A percentile compares a stretch with the other conserved stretches of the same genome.
These are phyloP conservation scores for Scatophagus argus DNA, from an alignment of 2,113 vertebrate species.

Conservation along the genomic window DNA sequence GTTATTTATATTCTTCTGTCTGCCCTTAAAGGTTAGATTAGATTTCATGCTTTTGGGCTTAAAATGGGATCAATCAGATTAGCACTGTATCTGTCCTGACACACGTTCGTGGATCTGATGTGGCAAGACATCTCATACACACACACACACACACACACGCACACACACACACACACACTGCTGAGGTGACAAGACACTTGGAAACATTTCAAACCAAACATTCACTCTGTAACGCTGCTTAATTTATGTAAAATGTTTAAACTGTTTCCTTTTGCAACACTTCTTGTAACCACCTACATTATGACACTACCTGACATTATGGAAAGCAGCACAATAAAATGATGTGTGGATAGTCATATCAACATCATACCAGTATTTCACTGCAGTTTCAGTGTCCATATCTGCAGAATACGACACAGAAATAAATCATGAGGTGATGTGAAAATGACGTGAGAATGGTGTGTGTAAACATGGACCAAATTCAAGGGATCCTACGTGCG, in stretches of 20 bases:
- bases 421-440: no score
- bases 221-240: conserved; percentile 34
- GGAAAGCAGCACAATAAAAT: background rate
- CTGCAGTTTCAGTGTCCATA: no score
- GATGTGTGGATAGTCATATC: no score
- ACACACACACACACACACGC: conserved; percentile 20
- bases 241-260: background rate
- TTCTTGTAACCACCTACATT: background rate
- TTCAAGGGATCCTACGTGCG: background rate
- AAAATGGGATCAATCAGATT: conserved; percentile 45
- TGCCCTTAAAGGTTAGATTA: conserved; percentile 54
- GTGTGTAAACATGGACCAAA: background rate
- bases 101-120: conserved; percentile 41
- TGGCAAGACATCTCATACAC: conserved; percentile 35
- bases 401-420: no score
- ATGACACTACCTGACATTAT: background rate
- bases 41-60: conserved; percentile 49
- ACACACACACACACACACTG: background rate
- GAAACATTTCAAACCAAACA: conserved; percentile 48
- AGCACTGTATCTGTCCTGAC: conserved; percentile 50
- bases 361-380: no score
- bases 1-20: conserved; percentile 58
- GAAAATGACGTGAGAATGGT: no score
- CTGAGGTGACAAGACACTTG: conserved; percentile 53
- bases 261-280: conserved; percentile 6